Evolutionary conservation across 2,888 invertebrate species (phyloP), one percentile per base, ranked within the genome.

Genomic region (Sceliomorpha sp.): DNA sequence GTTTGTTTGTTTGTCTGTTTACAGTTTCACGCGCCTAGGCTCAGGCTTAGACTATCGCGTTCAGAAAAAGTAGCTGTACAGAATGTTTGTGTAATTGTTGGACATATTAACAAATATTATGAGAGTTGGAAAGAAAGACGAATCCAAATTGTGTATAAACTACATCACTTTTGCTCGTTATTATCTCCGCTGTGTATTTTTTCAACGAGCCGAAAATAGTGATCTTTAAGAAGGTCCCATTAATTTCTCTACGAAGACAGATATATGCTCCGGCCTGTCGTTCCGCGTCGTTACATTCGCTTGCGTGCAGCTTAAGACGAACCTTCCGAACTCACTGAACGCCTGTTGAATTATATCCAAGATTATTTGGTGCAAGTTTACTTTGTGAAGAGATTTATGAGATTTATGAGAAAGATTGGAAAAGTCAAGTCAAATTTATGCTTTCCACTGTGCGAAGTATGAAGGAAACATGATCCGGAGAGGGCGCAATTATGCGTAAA

Each of bases 281-380:
- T 73, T 70, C 68, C 70, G 67, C 71, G 72, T 77, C 73, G 74
- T 72, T 74, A 69, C 73, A 70, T 62, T 60, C 60, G 71, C 64
- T 75, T 73, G 77, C 77, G 75, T 77, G 78, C 75, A 63, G 50
- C 59, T 59, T 63, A 60, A 53, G 76, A 74, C 74, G 68, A 73
- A 74, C 62, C 80, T 81, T 74, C 76, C 78, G 77, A 81, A 82
- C 79, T 81, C 81, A 78, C 79, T 76, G 81, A 80, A 82, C 78
- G 79, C 77, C 70, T 73, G 75, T 69, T 82, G 79, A 81, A 78
- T 82, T 82, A 82, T 79, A 78, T 72, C 51, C 74, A 20, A 50
- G 72, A 70, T 68, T 68, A 68, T 60, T 62, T 62, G 68, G 60
- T 42, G 39, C 60, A 55, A 17, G 68, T 55, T 68, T 68, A 56